Percentiles rank a stretch among this genome's conserved stretches.
Conservation (phyloP, 1,140 invertebrate species). For the Schlechtendalia chinensis region DNA sequence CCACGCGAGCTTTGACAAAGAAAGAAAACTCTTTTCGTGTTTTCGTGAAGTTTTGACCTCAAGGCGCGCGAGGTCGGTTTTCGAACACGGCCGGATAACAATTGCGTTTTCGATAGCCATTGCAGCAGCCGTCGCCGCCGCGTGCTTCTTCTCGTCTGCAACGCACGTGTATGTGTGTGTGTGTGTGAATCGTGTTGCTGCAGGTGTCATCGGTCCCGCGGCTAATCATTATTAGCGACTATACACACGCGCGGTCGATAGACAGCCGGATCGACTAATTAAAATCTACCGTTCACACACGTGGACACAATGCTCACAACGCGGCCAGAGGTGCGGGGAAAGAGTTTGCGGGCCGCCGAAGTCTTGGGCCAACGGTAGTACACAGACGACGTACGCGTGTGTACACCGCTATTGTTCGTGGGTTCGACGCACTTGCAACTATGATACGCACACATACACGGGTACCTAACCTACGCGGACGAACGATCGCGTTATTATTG, state of each 20-base stretch:
- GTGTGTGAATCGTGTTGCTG: neutral
- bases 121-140: neutral
- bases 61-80: constrained; percentile 10
- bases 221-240: constrained; percentile 12
- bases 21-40: neutral
- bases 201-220: constrained; percentile 14
- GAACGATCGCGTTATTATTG: constrained; percentile 22
- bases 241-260: neutral
- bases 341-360: neutral
- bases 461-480: too few relatives aligned
- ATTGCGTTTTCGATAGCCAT: constrained; percentile 25
- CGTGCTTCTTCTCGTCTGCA: neutral
- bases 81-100: constrained; percentile 12
- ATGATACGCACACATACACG: neutral
- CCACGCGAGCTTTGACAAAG: neutral
- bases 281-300: constrained; percentile 34
- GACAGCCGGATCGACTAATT: constrained; percentile 33
- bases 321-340: neutral
- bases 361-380: too few relatives aligned
- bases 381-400: too few relatives aligned
- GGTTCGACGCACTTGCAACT: constrained; percentile 33
- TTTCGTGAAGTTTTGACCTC: constrained; percentile 11
- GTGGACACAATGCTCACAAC: neutral
- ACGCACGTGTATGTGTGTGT: neutral
- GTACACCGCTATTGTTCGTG: constrained; percentile 27